phyloP scores from a whole-genome alignment of 1,140 invertebrate species.

The Drosophila funebris region DNA sequence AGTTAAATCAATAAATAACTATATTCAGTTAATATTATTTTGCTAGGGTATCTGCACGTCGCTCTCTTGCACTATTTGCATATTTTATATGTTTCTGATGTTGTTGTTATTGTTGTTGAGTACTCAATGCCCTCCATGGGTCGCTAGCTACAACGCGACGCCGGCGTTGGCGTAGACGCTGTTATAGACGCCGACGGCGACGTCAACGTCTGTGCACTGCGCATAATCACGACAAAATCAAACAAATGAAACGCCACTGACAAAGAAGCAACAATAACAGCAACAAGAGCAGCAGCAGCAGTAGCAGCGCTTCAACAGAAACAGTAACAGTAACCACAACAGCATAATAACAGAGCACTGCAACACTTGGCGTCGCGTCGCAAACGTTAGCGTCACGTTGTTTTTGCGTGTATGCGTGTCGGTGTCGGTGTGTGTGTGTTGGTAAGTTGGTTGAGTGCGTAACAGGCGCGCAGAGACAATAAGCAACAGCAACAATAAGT shows the following conservation, averaged over 20 bases:
- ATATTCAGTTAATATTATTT: background rate
- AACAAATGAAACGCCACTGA: constrained; percentile 64
- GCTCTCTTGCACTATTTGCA: background rate
- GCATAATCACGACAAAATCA: constrained; percentile 82
- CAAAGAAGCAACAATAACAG: constrained; percentile 28
- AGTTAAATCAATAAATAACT: too few relatives aligned
- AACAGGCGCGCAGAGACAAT: constrained; percentile 67
- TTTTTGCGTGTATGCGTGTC: constrained; percentile 34
- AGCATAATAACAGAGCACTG: constrained; percentile 23
- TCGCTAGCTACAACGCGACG: constrained; percentile 67
- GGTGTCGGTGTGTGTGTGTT: constrained; percentile 54
- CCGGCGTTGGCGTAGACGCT: constrained; percentile 31
- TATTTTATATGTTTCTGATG: constrained; percentile 27
- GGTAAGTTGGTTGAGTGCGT: constrained; percentile 73
- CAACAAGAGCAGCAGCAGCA: constrained; percentile 32
- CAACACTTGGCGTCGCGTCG: background rate
- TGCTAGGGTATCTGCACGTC: constrained; percentile 11
- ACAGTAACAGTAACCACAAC: background rate
- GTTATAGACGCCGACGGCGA: constrained; percentile 24
- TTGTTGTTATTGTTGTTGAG: constrained; percentile 45
- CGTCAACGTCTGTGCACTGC: constrained; percentile 58
- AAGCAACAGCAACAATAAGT: constrained; percentile 37
- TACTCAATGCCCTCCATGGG: constrained; percentile 76
- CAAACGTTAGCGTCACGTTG: constrained; percentile 11
- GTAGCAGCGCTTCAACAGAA: constrained; percentile 16